Conservation (phyloP, 2,113 vertebrate species). For the Diglossa brunneiventris region DNA sequence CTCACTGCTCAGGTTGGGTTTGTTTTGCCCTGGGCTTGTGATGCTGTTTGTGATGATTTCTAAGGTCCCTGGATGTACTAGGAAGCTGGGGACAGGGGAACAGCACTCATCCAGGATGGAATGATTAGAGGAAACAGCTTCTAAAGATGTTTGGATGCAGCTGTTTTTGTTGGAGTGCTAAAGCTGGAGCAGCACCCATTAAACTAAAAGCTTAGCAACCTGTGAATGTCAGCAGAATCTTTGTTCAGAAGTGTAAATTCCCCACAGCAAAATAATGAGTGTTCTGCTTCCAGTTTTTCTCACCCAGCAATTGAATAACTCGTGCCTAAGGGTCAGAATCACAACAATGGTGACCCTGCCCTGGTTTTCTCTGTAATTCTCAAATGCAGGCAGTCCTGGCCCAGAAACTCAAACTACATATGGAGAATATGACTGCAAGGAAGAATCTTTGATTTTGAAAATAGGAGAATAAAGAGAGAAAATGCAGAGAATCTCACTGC, state of each 20-base stretch:
- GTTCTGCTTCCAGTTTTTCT: not conserved
- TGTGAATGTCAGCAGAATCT: conserved; percentile 3
- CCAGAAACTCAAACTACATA: not conserved
- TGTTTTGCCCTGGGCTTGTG: not conserved
- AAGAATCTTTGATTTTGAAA: not conserved
- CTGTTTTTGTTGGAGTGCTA: not conserved
- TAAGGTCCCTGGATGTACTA: not conserved
- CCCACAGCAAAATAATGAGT: not conserved
- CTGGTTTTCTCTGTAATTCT: not conserved
- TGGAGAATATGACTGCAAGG: not conserved
- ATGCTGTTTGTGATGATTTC: not conserved
- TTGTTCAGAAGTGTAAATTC: conserved; percentile 1
- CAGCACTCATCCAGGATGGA: accelerated
- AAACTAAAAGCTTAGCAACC: not conserved
- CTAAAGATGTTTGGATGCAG: not conserved
- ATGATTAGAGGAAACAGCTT: not conserved
- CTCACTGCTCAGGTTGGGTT: not conserved
- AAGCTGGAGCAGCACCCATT: not conserved
- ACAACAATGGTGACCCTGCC: not conserved
- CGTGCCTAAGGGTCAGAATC: not conserved
- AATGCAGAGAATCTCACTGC: not conserved
- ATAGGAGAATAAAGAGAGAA: not conserved
- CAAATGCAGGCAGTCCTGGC: not conserved
- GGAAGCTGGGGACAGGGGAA: not conserved
- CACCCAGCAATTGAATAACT: not conserved